Percentiles rank a stretch among this genome's conserved stretches.
phyloP scores from a whole-genome alignment of 2,113 vertebrate species.

The Otolemur garnettii region DNA sequence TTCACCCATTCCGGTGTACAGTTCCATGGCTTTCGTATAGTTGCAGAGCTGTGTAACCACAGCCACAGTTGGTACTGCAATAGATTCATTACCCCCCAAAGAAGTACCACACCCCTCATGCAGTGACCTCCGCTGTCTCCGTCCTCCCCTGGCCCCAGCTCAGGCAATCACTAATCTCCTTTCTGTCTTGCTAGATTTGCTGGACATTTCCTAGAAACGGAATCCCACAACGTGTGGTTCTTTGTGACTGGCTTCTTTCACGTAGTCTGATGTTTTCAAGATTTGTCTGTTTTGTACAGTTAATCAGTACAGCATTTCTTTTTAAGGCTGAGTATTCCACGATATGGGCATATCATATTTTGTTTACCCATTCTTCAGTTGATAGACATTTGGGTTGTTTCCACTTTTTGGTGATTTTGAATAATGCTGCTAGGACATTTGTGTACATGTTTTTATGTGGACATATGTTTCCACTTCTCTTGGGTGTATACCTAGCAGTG shows the following conservation, averaged over 20 bases:
- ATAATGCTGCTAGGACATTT: not conserved
- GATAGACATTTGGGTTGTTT: not conserved
- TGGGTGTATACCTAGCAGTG: not conserved
- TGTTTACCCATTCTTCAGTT: not conserved
- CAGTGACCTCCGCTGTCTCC: not conserved
- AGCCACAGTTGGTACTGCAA: not conserved
- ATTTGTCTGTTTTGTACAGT: not conserved
- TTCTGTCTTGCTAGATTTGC: not conserved
- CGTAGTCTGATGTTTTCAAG: not conserved
- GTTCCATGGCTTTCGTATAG: not conserved
- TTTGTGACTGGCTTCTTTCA: conserved; percentile 2
- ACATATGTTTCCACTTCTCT: conserved; percentile 6
- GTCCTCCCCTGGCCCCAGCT: accelerated
- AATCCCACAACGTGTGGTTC: not conserved
- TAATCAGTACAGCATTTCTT: not conserved
- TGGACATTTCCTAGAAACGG: not conserved
- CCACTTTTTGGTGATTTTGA: not conserved
- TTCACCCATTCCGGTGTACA: not conserved
- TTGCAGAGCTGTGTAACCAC: not conserved
- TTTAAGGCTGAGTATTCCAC: not conserved
- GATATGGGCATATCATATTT: not conserved
- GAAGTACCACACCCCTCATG: not conserved
- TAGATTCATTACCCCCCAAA: not conserved
- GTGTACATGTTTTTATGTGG: not conserved
- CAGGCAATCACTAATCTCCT: not conserved